Evolutionary conservation across 2,888 invertebrate genomes (phyloP), one percentile per base, ranked within the genome.

Genomic region (Eudemis profundana): DNA sequence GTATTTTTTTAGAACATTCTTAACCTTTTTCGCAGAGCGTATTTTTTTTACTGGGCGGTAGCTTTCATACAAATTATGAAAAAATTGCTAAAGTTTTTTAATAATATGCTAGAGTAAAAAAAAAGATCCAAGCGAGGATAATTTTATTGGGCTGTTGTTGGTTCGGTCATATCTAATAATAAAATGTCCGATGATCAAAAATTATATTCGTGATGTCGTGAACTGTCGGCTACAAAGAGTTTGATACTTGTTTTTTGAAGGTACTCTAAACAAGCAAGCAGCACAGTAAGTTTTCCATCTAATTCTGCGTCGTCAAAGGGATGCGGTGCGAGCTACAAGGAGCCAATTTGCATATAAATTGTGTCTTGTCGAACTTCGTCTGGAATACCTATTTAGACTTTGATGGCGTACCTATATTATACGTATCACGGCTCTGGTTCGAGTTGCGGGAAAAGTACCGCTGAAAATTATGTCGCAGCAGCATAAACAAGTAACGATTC

Each of bases 321-420:
- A 63, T 57, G 57, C 57, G 57, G 40, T 67, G 60, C 64, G 68
- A 62, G 67, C 56, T 36, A 56, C 64, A 59, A 50, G 51, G 47
- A 46, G 42, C 23, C 14, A 59, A 74, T 74, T 74, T 70, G 70
- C 72, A 74, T 72, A 72, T 74, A 74, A 72, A 74, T 74, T 71
- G 72, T 69, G 54, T 71, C 69, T 68, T 68, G 59, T 67, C 59
- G 64, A 68, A 68, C 49, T 68, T 64, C 23, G 56, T 63, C 62
- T 42, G 42, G 44, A 51, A 56, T 63, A 63, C 46, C 61, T 47
- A 62, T 44, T 64, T 57, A 50, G 57, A 59, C 57, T 50, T 57
- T 57, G 57, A 59, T 50, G 64, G 57, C 51, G 61, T n/a, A 44
- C 40, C 59, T 61, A 57, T 59, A 59, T 1, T 7, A 10, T 54